phyloP scores from a whole-genome alignment of 2,888 invertebrate genomes.

The Lutraria lutraria region DNA sequence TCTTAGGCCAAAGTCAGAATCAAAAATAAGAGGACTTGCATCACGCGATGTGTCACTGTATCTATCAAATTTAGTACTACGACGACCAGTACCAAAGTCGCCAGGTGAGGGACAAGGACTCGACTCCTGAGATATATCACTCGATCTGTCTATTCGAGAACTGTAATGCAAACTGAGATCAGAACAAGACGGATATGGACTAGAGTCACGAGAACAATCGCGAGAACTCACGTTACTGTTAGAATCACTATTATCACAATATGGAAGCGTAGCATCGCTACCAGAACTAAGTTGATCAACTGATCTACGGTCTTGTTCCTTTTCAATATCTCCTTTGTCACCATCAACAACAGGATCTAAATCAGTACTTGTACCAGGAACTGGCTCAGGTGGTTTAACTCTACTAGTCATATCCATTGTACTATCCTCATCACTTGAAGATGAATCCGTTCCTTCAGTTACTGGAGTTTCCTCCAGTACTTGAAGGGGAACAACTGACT shows the following conservation, averaged over 20 bases:
- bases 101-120: conserved; percentile 59
- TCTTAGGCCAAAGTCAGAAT: conserved; percentile 58
- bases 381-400: conserved; percentile 30
- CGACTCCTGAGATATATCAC: conserved; percentile 64
- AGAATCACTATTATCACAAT: conserved; percentile 68
- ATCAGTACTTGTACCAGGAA: conserved; percentile 31
- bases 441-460: conserved; percentile 49
- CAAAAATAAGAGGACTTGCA: conserved; percentile 64
- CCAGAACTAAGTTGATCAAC: conserved; percentile 59
- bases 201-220: conserved; percentile 64
- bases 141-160: conserved; percentile 45
- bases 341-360: neutral
- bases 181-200: conserved; percentile 56
- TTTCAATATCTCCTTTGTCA: neutral
- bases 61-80: conserved; percentile 56
- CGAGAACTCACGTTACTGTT: conserved; percentile 63
- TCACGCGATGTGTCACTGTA: conserved; percentile 64
- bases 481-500: conserved; percentile 72
- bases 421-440: conserved; percentile 48
- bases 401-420: neutral
- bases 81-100: conserved; percentile 46
- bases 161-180: conserved; percentile 54
- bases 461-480: conserved; percentile 44
- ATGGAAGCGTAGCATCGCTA: conserved; percentile 69
- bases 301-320: conserved; percentile 32